Conservation (phyloP, 1,140 invertebrate genomes). For the Macrocentrus cingulum region DNA sequence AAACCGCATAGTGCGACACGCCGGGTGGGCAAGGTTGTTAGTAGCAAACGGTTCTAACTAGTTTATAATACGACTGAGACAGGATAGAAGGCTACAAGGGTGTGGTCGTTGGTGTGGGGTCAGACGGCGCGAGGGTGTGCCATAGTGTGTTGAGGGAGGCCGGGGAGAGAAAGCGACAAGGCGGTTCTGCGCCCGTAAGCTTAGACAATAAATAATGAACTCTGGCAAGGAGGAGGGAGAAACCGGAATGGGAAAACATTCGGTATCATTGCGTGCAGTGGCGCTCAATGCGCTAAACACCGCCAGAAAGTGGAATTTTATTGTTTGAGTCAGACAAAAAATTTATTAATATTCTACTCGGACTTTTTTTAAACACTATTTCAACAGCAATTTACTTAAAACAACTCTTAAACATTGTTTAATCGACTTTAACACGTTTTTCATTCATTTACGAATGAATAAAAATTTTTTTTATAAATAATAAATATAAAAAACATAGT, state of each 20-base stretch:
- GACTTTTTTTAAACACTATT: too few relatives aligned
- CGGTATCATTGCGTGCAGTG: background rate
- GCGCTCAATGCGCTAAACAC: background rate
- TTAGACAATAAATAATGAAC: slow-evolving; percentile 49
- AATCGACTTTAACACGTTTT: too few relatives aligned
- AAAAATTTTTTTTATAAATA: too few relatives aligned
- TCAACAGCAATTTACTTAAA: too few relatives aligned
- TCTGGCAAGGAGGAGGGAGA: slow-evolving; percentile 14
- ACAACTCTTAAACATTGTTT: too few relatives aligned
- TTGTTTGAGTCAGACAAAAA: too few relatives aligned
- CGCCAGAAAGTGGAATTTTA: too few relatives aligned
- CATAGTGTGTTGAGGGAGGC: background rate
- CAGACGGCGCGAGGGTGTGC: slow-evolving; percentile 17
- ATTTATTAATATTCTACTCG: too few relatives aligned
- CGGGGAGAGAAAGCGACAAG: slow-evolving; percentile 12
- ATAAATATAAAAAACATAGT: too few relatives aligned
- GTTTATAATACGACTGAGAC: slow-evolving; percentile 39
- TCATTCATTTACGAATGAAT: too few relatives aligned
- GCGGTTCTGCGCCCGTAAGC: slow-evolving; percentile 34
- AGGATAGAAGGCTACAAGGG: slow-evolving; percentile 22
- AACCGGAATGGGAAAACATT: background rate
- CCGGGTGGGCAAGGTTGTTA: slow-evolving; percentile 37
- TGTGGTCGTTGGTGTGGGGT: slow-evolving; percentile 21
- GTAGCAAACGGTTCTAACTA: slow-evolving; percentile 41
- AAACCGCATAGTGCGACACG: slow-evolving; percentile 34